These are phyloP conservation scores for Chloroclystis v-ata DNA, from an alignment of 2,888 invertebrate genomes.

Conservation along the genomic window DNA sequence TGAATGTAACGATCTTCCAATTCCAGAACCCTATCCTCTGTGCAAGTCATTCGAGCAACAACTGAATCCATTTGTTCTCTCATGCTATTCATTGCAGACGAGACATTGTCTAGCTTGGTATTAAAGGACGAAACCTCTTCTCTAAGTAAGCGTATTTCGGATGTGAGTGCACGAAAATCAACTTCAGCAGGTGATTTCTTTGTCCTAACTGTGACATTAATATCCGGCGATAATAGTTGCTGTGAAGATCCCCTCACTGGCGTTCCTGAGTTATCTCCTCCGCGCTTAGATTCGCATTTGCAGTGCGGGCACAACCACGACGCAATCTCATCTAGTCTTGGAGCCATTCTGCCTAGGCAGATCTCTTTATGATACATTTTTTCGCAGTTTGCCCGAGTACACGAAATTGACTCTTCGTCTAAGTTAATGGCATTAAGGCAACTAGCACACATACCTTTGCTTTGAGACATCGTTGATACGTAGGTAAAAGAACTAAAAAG, in stretches of 20 bases:
- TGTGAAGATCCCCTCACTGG: neutral
- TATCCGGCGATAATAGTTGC: neutral
- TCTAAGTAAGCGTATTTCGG: neutral
- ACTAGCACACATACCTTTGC: no score
- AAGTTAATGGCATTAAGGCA: neutral
- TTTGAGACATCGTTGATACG: no score
- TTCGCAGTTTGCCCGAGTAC: neutral
- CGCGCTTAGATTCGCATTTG: neutral
- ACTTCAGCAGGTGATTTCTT: neutral
- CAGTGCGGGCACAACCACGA: neutral
- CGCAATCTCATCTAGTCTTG: neutral
- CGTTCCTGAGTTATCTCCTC: neutral
- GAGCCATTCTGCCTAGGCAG: neutral
- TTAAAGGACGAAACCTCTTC: neutral
- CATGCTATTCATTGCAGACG: neutral
- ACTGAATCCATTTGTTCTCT: neutral
- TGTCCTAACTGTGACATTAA: neutral
- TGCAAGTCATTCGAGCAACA: neutral
- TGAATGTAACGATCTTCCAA: neutral
- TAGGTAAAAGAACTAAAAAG: no score
- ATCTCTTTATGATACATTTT: neutral
- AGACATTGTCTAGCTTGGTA: neutral
- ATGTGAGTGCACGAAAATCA: neutral
- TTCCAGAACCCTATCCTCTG: neutral
- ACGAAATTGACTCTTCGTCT: neutral